Base-by-base conservation (phyloP, 35 echinoderm and acorn worm species). In the Stichopus chloronotus region DNA sequence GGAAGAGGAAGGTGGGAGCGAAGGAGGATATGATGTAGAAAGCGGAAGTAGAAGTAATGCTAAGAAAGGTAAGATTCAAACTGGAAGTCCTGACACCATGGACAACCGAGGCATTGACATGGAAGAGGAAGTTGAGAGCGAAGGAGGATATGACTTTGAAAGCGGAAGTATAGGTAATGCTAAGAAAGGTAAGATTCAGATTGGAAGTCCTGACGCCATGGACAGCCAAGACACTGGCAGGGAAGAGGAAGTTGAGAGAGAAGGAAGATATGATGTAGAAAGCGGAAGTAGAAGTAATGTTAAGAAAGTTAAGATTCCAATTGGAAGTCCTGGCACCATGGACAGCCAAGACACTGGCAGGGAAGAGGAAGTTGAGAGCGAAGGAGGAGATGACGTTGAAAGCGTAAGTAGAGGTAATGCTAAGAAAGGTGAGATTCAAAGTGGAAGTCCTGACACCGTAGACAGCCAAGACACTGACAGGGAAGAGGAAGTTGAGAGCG, bases 1-100 rank as follows among this genome's bases (percentile, higher is more conserved):
- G 57, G 94, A 63, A 53, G 83, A 68, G 19, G 80, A 63, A 22
- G 25, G n/a, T 21, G 58, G 9, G 11, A 71, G 56, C 6, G 20
- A 22, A 92, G 91, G 68, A 4, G 63, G 52, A n/a, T 90, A 92
- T 79, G 53, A 79, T 59, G 25, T 4, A 87, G 69, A 55, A 55
- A 13, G 52, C 59, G 79, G 52, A 5, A 54, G 61, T 19, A 79
- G 52, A 53, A 79, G 24, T 84, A 89, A 79, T 52, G 68, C 57
- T 87, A 23, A 53, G 9, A 23, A 43, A 21, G 22, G 69, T 43
- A 43, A 43, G 30, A 43, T 43, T 43, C 30, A 43, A 43, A 43
- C 3, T 43, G 69, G 69, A 13, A 16, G 69, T 72, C 13, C 13
- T 72, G 69, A 2, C 22, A 21, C 69, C 22, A 72, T 13, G 2